Conservation (phyloP, 2,113 vertebrate genomes). For the Neogale vison region DNA sequence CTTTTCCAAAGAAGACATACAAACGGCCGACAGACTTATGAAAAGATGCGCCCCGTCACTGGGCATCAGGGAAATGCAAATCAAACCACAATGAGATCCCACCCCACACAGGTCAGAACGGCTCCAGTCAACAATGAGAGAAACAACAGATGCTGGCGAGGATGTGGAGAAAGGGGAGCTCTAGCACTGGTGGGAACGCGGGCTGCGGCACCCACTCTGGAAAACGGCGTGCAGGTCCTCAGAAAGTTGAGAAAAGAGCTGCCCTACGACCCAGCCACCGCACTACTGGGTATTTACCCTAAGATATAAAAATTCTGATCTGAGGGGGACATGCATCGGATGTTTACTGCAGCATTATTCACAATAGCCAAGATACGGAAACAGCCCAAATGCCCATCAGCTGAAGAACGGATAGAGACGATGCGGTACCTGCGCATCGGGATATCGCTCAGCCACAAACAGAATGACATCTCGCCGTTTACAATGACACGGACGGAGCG, state of each 20-base stretch:
- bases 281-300: neutral
- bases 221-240: neutral
- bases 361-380: neutral
- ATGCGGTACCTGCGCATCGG: neutral
- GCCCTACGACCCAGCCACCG: neutral
- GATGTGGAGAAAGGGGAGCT: neutral
- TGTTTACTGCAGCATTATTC: neutral
- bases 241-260: neutral
- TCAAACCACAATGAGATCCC: neutral
- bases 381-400: neutral
- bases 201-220: neutral
- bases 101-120: neutral
- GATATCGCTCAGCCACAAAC: neutral
- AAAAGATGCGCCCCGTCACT: neutral
- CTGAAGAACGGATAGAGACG: neutral
- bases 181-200: neutral
- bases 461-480: neutral
- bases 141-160: neutral
- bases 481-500: neutral
- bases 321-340: neutral
- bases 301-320: neutral
- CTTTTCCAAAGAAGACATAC: no score
- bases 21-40: neutral
- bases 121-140: neutral
- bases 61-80: neutral